Percentiles rank a stretch among this genome's conserved stretches.
These are phyloP conservation scores for Pristionchus mayeri DNA, from an alignment of 2,888 invertebrate genomes.

Conservation along the genomic window DNA sequence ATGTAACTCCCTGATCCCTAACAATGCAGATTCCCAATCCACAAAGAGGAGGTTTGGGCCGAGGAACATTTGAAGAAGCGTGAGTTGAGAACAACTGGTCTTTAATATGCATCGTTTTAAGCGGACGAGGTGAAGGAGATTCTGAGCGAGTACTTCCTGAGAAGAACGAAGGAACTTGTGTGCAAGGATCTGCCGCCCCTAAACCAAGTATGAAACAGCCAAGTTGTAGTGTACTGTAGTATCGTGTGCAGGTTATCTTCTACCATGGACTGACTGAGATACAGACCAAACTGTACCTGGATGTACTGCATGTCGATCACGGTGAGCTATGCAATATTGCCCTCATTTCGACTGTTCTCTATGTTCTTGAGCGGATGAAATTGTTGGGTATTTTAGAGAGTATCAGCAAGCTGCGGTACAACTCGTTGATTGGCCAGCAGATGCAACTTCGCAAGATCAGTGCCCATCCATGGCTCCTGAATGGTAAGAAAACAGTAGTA, in stretches of 20 bases:
- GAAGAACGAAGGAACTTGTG: conserved; percentile 40
- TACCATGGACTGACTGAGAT: conserved; percentile 28
- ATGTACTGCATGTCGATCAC: conserved; percentile 35
- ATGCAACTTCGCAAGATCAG: conserved; percentile 78
- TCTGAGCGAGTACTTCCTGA: conserved; percentile 1
- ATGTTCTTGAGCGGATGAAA: no score
- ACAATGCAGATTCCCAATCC: not conserved
- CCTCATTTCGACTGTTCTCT: no score
- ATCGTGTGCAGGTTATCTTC: conserved; percentile 5
- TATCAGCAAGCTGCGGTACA: conserved; percentile 4
- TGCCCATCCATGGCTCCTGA: conserved; percentile 78
- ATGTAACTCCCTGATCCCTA: not conserved
- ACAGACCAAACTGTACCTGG: conserved; percentile 27
- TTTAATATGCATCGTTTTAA: not conserved
- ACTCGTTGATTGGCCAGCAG: conserved; percentile 75
- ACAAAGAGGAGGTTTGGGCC: not conserved
- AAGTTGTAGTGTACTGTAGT: not conserved
- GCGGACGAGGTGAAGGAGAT: conserved; percentile 5
- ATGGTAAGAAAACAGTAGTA: conserved; percentile 77
- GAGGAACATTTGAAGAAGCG: conserved; percentile 14
- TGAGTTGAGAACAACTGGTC: not conserved
- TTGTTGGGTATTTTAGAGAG: no score
- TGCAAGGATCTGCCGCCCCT: conserved; percentile 17
- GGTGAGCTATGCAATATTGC: not conserved
- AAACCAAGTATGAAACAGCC: not conserved